These are phyloP conservation scores for Pristiophorus japonicus DNA, from an alignment of 2,113 vertebrate species.

Conservation along the genomic window DNA sequence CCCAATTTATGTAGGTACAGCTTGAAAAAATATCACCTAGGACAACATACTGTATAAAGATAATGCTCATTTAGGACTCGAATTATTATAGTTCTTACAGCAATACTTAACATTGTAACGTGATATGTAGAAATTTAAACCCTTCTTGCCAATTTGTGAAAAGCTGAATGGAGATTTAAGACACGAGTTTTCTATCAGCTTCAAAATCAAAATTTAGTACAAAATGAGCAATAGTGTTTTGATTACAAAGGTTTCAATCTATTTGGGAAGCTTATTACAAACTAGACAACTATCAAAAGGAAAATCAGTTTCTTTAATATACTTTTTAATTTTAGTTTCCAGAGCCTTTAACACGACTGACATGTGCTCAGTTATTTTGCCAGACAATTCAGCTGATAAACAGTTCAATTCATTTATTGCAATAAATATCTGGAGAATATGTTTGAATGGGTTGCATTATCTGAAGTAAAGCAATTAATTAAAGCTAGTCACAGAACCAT, in stretches of 20 bases:
- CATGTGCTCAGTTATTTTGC: background rate
- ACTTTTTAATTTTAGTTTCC: background rate
- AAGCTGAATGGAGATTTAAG: background rate
- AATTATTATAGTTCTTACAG: background rate
- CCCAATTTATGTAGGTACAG: background rate
- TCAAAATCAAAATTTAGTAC: background rate
- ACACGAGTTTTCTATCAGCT: background rate
- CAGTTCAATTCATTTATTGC: slow-evolving; percentile 54
- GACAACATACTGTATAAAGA: background rate
- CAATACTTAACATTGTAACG: background rate
- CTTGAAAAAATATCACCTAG: background rate
- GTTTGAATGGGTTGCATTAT: slow-evolving; percentile 53
- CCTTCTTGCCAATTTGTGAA: background rate
- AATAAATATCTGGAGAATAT: slow-evolving; percentile 56
- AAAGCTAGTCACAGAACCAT: slow-evolving; percentile 50
- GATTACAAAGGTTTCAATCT: background rate
- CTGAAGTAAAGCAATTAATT: slow-evolving; percentile 61
- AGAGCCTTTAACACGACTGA: background rate
- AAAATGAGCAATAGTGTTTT: background rate
- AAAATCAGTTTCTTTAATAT: background rate
- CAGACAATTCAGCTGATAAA: background rate
- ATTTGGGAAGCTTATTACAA: background rate
- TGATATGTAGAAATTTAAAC: background rate
- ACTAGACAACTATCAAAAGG: background rate
- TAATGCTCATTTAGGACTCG: background rate